Evolutionary conservation across 2,888 invertebrate genomes (phyloP), one percentile per base, ranked within the genome.

Genomic region (Sympetrum striolatum): DNA sequence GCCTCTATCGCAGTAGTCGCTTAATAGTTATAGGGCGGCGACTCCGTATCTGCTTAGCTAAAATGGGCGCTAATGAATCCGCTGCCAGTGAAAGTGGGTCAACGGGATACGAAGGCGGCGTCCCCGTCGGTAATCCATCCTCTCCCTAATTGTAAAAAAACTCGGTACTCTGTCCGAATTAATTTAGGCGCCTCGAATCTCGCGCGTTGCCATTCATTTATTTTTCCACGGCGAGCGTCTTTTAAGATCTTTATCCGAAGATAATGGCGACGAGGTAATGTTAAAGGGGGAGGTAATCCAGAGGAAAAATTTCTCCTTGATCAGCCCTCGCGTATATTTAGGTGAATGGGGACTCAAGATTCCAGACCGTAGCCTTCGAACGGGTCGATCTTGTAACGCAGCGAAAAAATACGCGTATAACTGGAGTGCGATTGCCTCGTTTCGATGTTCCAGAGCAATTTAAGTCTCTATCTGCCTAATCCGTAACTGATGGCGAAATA

Each of bases 41-140:
- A 73, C 73, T 73, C 31, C 64, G 64, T n/a, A 64, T 44, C 64
- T 12, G 73, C 73, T 73, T 73, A 73, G 73, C 31, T 31, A 31
- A 48, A 86, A 58, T 60, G 86, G 39, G 86, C n/a, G 86, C 37
- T 64, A 64, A 86, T 86, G 86, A 86, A 86, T 86, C 64, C 60
- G 86, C 86, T 10, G 60, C 8, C 8, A 60, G 86, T 60, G 86
- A 86, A 86, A 86, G 86, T 64, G 37, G 86, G 82, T 73, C 73
- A 53, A 22, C 39, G 22, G 31, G 86, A 64, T 64, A 60, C n/a
- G 60, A 53, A 73, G 73, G 73, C 73, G 86, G 60, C 37, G 58
- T 60, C 86, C 60, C 22, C 37, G 10, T 5, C 86, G 14, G 73
- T 73, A 73, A 73, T 73, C 31, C 73, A 73, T 73, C 31, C 31